A percentile compares a stretch with the other conserved stretches of the same genome.
These are phyloP conservation scores for Atta colombica DNA, from an alignment of 1,140 invertebrate genomes.

Conservation along the genomic window DNA sequence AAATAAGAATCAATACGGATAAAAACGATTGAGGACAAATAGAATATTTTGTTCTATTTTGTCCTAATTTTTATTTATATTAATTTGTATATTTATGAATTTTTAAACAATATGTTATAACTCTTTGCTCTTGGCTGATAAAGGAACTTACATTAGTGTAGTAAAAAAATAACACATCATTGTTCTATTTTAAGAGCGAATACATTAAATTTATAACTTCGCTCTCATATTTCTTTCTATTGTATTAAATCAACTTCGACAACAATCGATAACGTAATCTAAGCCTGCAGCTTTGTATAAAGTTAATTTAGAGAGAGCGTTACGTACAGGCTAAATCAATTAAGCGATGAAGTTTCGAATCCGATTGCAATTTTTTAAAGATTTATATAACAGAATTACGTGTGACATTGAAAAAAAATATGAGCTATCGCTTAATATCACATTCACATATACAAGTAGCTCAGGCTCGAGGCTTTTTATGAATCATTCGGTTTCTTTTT, in stretches of 20 bases:
- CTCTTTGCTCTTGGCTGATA: no score
- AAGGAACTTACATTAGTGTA: no score
- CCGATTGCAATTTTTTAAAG: not conserved
- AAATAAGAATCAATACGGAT: no score
- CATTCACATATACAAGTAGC: not conserved
- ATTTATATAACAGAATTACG: not conserved
- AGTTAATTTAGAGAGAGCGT: not conserved
- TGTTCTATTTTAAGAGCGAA: not conserved
- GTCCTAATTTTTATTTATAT: no score
- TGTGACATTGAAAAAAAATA: not conserved
- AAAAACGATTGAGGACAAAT: no score
- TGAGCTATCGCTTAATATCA: conserved; percentile 13
- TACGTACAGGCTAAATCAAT: not conserved
- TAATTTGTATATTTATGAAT: no score
- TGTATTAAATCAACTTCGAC: not conserved
- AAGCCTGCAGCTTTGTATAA: not conserved
- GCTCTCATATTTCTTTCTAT: no score
- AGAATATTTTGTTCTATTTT: no score
- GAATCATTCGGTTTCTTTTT: conserved; percentile 32
- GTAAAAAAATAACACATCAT: no score
- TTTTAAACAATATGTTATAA: no score
- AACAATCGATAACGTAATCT: not conserved
- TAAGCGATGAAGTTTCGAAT: not conserved
- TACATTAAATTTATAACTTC: no score
- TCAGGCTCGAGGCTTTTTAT: conserved; percentile 7